Conservation (phyloP, 2,113 vertebrate genomes). For the Stomatorhinus ivindoensis region DNA sequence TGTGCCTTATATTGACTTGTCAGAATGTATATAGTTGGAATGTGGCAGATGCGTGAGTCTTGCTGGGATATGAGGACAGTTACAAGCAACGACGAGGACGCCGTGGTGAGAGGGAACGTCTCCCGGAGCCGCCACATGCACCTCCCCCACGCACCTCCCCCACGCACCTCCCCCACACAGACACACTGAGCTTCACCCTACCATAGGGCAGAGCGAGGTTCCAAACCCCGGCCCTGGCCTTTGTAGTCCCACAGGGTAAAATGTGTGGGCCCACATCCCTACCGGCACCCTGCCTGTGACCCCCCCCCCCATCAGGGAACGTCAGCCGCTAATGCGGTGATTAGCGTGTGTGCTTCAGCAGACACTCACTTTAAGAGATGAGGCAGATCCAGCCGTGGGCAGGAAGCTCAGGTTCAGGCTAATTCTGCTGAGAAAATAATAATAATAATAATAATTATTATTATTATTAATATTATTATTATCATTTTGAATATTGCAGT, state of each 20-base stretch:
- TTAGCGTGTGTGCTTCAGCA: not conserved
- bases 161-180: not conserved
- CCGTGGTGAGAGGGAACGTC: not conserved
- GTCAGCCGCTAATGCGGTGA: not conserved
- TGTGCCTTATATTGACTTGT: not conserved
- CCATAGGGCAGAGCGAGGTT: not conserved
- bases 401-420: not conserved
- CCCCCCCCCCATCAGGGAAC: not conserved
- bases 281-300: not conserved
- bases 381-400: not conserved
- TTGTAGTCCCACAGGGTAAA: not conserved
- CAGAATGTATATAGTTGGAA: not conserved
- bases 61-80: not conserved
- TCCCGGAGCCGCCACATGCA: too few species aligned
- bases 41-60: not conserved
- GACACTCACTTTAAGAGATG: not conserved
- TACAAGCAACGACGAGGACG: not conserved
- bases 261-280: not conserved
- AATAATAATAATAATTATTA: not conserved
- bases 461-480: not conserved
- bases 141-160: not conserved
- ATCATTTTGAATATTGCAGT: not conserved
- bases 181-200: not conserved
- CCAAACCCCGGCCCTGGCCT: not conserved
- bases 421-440: not conserved